Percentiles rank a stretch among this genome's conserved stretches.
phyloP scores from a whole-genome alignment of 2,113 vertebrate species.

The Damaliscus lunatus region DNA sequence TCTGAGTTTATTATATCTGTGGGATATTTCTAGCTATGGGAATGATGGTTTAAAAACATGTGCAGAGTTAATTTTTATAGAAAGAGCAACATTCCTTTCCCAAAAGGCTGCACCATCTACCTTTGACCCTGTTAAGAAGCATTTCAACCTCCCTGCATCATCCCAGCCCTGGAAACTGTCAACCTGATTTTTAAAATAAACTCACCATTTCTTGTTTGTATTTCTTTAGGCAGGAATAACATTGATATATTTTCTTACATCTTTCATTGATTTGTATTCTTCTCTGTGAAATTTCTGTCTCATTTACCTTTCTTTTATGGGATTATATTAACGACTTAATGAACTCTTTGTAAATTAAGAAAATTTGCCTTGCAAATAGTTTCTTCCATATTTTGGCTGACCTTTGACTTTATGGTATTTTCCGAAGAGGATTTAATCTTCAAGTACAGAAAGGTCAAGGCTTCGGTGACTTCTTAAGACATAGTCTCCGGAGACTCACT shows the following conservation, averaged over 20 bases:
- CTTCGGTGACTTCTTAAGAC: not conserved
- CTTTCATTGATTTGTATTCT: not conserved
- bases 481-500: not conserved
- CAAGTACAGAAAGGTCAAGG: not conserved
- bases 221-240: not conserved
- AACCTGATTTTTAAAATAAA: not conserved
- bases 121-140: not conserved
- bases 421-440: not conserved
- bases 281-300: not conserved
- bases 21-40: not conserved
- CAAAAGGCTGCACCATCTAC: not conserved
- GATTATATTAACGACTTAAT: not conserved
- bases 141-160: not conserved
- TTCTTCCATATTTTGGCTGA: not conserved
- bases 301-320: not conserved
- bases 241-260: not conserved
- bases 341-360: not conserved
- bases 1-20: not conserved
- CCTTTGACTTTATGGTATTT: not conserved
- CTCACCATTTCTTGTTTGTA: not conserved
- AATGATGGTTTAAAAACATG: not conserved
- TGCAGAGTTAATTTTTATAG: not conserved
- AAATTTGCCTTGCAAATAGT: not conserved
- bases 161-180: not conserved
- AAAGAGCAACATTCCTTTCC: not conserved